These are phyloP conservation scores for Patella depressa DNA, from an alignment of 2,888 invertebrate species.

Conservation along the genomic window DNA sequence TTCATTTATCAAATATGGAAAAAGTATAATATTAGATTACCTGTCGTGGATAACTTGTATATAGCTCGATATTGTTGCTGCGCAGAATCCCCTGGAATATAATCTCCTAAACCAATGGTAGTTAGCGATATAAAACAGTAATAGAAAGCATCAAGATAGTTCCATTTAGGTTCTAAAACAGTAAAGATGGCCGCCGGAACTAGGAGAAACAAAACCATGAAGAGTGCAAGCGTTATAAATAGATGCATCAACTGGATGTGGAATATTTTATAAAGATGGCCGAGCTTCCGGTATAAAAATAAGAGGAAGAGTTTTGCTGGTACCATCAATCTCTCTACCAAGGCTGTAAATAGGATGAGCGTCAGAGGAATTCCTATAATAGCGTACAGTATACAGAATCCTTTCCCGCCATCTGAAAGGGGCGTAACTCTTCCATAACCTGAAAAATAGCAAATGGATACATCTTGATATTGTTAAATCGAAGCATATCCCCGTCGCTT, in stretches of 20 bases:
- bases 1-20: too few species aligned
- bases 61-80: conserved; percentile 83
- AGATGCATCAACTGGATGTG: conserved; percentile 83
- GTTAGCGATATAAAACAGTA: conserved; percentile 93
- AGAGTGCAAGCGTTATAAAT: conserved; percentile 74
- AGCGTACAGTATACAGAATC: conserved; percentile 90
- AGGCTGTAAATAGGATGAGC: conserved; percentile 84
- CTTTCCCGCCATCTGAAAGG: conserved; percentile 86
- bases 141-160: conserved; percentile 88
- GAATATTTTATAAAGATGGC: conserved; percentile 65
- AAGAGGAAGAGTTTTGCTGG: conserved; percentile 82
- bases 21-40: conserved; percentile 71
- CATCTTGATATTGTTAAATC: not conserved
- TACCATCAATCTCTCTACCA: conserved; percentile 84
- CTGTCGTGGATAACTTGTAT: conserved; percentile 86
- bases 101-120: conserved; percentile 89
- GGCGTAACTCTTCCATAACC: conserved; percentile 93
- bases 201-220: conserved; percentile 79
- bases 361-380: conserved; percentile 88
- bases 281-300: conserved; percentile 64
- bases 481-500: too few species aligned
- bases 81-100: conserved; percentile 86
- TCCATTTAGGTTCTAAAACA: conserved; percentile 85
- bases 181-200: conserved; percentile 84
- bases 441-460: conserved; percentile 65